These are phyloP conservation scores for Leuciscus waleckii DNA, from an alignment of 2,797 vertebrate species.

Conservation along the genomic window DNA sequence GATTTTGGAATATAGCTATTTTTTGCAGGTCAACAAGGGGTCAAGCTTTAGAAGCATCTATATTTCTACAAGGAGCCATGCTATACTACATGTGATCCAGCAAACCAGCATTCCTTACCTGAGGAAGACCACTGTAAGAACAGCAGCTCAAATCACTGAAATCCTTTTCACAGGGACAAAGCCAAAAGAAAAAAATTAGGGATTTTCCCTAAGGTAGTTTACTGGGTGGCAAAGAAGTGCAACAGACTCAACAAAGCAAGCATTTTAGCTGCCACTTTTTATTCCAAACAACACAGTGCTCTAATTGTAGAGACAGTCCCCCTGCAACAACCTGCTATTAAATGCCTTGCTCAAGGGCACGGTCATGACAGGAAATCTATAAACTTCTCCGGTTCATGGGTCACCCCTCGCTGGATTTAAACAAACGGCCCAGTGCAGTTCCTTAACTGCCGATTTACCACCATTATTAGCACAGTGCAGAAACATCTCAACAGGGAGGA, in stretches of 20 bases:
- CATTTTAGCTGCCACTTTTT: conserved; percentile 13
- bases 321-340: conserved; percentile 15
- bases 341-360: conserved; percentile 33
- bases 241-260: not conserved
- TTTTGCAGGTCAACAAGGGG: not conserved
- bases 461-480: conserved; percentile 15
- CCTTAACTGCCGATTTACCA: conserved; percentile 1
- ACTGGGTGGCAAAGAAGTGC: not conserved
- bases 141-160: conserved; percentile 52
- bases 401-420: conserved; percentile 1
- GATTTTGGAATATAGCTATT: not conserved
- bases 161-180: conserved; percentile 45
- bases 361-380: conserved; percentile 17
- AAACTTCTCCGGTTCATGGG: conserved; percentile 6
- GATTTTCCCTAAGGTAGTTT: not conserved
- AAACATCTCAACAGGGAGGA: conserved; percentile 24
- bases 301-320: conserved; percentile 1
- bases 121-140: conserved; percentile 49
- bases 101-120: conserved; percentile 48
- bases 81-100: not conserved
- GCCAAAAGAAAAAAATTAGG: not conserved
- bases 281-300: conserved; percentile 15
- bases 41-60: not conserved
- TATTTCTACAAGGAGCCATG: conserved; percentile 11
- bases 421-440: conserved; percentile 1